phyloP scores from a whole-genome alignment of 2,888 invertebrate genomes.

The Heliconius charithonia region DNA sequence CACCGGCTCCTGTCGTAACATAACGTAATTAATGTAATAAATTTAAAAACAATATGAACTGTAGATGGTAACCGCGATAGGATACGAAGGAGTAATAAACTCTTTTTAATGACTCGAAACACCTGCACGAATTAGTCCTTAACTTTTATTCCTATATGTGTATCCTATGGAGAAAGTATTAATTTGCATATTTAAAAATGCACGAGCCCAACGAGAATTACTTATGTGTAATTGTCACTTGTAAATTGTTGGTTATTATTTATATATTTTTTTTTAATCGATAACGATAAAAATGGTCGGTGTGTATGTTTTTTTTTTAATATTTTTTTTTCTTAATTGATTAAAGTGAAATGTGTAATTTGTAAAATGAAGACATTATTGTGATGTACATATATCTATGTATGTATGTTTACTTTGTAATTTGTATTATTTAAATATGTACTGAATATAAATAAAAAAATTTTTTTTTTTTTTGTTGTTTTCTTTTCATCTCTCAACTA shows the following conservation, averaged over 20 bases:
- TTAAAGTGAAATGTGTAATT: background rate
- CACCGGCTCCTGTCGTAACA: conserved; percentile 61
- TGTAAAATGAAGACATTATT: conserved; percentile 7
- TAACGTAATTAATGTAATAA: conserved; percentile 74
- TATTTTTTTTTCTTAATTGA: conserved; percentile 10
- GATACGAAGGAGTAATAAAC: conserved; percentile 65
- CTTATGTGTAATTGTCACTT: conserved; percentile 25
- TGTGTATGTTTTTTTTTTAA: background rate
- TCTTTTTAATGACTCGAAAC: conserved; percentile 66
- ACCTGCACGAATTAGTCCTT: conserved; percentile 66
- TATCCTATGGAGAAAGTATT: conserved; percentile 49
- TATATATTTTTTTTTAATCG: conserved; percentile 16
- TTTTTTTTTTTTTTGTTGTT: background rate
- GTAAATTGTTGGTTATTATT: conserved; percentile 8
- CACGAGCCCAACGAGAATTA: conserved; percentile 9
- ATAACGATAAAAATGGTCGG: background rate
- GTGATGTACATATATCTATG: background rate
- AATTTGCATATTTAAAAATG: conserved; percentile 28
- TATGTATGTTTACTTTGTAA: too few species aligned
- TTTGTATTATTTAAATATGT: background rate
- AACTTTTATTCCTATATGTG: conserved; percentile 39
- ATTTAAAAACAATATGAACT: conserved; percentile 73
- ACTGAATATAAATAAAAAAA: background rate
- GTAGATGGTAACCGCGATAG: conserved; percentile 67
- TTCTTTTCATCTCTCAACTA: too few species aligned